Percentiles rank a stretch among this genome's conserved stretches.
phyloP scores from a whole-genome alignment of 2,113 vertebrate genomes.

The Notothenia rossii region DNA sequence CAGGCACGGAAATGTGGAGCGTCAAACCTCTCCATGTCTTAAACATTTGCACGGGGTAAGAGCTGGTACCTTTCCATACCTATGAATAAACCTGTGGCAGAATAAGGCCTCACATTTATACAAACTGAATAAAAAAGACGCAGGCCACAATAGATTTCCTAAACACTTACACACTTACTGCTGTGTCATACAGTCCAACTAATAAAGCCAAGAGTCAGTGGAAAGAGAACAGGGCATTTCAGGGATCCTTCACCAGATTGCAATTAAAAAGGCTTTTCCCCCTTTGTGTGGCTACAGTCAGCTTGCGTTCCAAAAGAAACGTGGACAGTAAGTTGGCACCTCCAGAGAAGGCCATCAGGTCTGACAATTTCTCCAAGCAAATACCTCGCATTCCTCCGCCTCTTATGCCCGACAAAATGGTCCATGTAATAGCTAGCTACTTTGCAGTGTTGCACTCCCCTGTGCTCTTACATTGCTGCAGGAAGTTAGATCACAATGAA shows the following conservation, averaged over 20 bases:
- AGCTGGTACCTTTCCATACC: constrained; percentile 51
- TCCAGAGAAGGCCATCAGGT: constrained; percentile 57
- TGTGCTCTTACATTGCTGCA: constrained; percentile 33
- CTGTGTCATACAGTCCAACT: background rate
- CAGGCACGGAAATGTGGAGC: constrained; percentile 61
- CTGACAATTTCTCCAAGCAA: constrained; percentile 61
- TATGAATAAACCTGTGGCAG: constrained; percentile 27
- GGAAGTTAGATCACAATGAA: constrained; percentile 70
- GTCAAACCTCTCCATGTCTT: constrained; percentile 39
- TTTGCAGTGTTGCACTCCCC: constrained; percentile 39
- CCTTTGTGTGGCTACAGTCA: constrained; percentile 39
- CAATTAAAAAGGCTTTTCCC: constrained; percentile 57
- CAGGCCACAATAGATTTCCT: constrained; percentile 5
- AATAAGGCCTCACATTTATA: constrained; percentile 7
- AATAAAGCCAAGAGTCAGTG: background rate
- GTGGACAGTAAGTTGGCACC: constrained; percentile 75
- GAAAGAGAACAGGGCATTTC: constrained; percentile 28
- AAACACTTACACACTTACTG: background rate
- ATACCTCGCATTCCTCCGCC: constrained; percentile 72
- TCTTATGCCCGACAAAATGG: constrained; percentile 47
- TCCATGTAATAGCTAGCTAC: constrained; percentile 42
- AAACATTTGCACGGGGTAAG: constrained; percentile 59
- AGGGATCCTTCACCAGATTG: constrained; percentile 67
- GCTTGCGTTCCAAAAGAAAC: constrained; percentile 60
- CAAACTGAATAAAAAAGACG: background rate